Base-by-base conservation (phyloP, 2,888 invertebrate genomes). In the Noctua comes region DNA sequence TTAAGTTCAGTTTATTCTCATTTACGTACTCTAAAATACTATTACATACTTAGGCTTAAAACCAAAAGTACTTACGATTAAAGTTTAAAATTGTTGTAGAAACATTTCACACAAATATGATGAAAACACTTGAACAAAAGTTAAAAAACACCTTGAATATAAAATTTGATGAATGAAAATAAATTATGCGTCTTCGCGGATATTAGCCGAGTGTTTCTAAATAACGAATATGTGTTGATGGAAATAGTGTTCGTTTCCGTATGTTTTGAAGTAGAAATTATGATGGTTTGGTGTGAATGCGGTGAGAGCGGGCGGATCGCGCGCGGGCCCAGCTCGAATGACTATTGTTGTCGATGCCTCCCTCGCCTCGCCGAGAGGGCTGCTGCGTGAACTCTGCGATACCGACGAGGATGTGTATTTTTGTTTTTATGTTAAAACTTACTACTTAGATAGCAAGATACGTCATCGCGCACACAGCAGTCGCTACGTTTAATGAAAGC, bases 261-360 rank as follows among this genome's bases (percentile, higher is more conserved):
- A 78, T 80, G 77, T 76, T 83, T 79, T 70, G 73, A 74, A 27
- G 70, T 27, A 51, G 51, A 59, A 62, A 62, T 64, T 13, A 31
- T 8, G 43, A 75, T 64, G 75, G 64, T 71, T 68, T 73, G 72
- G 76, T 59, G 65, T 65, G 36, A 51, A 18, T 73, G 51, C 78
- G 65, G 69, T 46, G 73, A 74, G 85, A 68, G 70, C 89, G 84
- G 77, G 85, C 83, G 74, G 72, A 79, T 51, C 86, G 88, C 81
- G 75, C 85, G 85, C 90, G 86, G 75, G 57, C 83, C 51, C 68
- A 74, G 78, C 85, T 85, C 86, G 89, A 90, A 80, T 90, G 89
- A 86, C 76, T 85, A 77, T 83, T 88, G 85, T 83, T 85, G 80
- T 87, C 84, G 80, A 74, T 73, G 84, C 86, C 85, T 88, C 88